Evolutionary conservation across 2,113 vertebrate genomes (phyloP), one percentile per base, ranked within the genome.

Genomic region (Podarcis muralis): DNA sequence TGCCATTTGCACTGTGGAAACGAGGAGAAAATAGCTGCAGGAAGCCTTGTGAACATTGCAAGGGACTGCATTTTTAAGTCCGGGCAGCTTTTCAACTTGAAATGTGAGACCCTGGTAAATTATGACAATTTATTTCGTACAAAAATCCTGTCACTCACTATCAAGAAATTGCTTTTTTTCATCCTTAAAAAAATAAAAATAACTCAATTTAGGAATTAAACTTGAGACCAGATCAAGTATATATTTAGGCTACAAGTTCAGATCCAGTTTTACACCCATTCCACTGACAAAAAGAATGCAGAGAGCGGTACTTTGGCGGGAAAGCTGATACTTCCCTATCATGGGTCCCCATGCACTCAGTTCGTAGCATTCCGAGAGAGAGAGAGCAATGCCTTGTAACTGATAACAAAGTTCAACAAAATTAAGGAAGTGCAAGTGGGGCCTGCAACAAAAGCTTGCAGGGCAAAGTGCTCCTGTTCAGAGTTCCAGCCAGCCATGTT

Each of bases 81-180:
- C 81, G 71, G 57, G 12, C 8, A 90, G 69, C 85, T 92, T 75
- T 77, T 86, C 48, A 74, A 6, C 25, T 85, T 66, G 90, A 75
- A 84, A 85, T 53, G 12, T 89, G 43, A 89, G 59, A 30, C 32
- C 43, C 22, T n/a, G 32, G 53, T 23, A 43, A 43, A 81, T 84
- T 85, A 74, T 1, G 82, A 74, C 1, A 8, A 83, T 91, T 90
- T 23, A 1, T 30, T 83, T 77, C n/a, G 43, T 3, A 85, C 65
- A 88, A 12, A 89, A 2, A 0, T 83, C 68, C 35, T 1, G 27
- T 35, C 37, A 83, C 84, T 91, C 87, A 87, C 0, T 87, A 88
- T 48, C 74, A 13, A 74, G 12, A 2, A 66, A 23, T 13, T 62
- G 25, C 77, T 72, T 48, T 57, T 76, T 89, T 43, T 43, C 7